Percentiles rank a stretch among this genome's conserved stretches.
Evolutionary conservation across 2,888 invertebrate species (phyloP).

Genomic region (Serripes groenlandicus): DNA sequence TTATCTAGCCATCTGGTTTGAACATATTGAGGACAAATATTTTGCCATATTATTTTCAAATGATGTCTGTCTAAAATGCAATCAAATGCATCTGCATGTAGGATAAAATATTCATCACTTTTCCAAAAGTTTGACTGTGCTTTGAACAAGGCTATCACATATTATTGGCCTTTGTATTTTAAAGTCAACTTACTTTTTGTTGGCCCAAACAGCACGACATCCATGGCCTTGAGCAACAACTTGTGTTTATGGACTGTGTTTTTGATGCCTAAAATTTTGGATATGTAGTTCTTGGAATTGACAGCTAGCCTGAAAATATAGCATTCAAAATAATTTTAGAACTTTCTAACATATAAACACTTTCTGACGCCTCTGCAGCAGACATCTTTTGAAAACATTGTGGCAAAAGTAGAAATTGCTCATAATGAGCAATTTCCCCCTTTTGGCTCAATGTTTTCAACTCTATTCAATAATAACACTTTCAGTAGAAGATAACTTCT

Average conservation of each 20-base stretch:
- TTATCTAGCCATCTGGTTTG: too few species aligned
- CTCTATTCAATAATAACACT: too few species aligned
- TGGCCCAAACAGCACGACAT: conserved; percentile 98
- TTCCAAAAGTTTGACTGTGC: too few species aligned
- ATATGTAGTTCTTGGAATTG: conserved; percentile 93
- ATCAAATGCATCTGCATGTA: too few species aligned
- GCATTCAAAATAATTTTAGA: not conserved
- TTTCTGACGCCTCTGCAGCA: not conserved
- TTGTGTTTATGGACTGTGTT: conserved; percentile 99
- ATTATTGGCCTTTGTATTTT: too few species aligned
- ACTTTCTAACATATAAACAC: not conserved
- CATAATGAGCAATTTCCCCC: not conserved
- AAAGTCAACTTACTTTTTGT: conserved; percentile 97
- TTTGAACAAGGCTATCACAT: too few species aligned
- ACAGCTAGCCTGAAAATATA: conserved; percentile 96
- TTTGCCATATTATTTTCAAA: too few species aligned
- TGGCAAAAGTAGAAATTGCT: not conserved
- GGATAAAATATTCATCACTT: too few species aligned
- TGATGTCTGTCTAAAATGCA: too few species aligned
- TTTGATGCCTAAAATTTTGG: conserved; percentile 96
- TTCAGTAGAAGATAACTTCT: too few species aligned
- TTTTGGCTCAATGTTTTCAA: too few species aligned
- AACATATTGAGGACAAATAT: too few species aligned
- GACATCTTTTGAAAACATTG: not conserved
- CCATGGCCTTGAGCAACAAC: conserved; percentile 97